Base-by-base conservation (phyloP, 2,113 vertebrate genomes). In the Okapia johnstoni region DNA sequence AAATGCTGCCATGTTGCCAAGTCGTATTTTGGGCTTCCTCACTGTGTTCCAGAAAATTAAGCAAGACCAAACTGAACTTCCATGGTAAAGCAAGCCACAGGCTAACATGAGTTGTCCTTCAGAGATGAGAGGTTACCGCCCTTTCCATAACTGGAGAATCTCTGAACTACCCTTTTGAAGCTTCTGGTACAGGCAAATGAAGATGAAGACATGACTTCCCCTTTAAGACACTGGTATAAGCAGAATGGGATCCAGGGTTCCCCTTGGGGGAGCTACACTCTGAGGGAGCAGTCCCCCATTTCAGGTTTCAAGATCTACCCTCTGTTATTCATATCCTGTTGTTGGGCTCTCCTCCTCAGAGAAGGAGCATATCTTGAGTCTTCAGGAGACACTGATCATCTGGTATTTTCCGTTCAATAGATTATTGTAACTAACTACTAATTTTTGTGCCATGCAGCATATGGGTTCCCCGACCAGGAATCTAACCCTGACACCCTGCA, bases 11-110 rank as follows among this genome's bases (percentile, higher is more conserved):
- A 98, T 80, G 77, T 30, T 80, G 79, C 79, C 79, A 81, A 98
- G 96, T 93, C 80, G 36, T 95, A 97, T 97, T 98, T 97, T 94
- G 90, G 93, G 83, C 91, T 93, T 85, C 66, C 60, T 85, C 84
- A 87, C 92, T 73, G 92, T 96, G 96, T 95, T 97, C 97, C 96
- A 90, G 94, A 96, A 98, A 98, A 97, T 97, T 96, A 97, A 98
- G 97, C 97, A 97, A 97, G 97, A 97, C 98, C 90, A 33, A 97
- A 98, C 96, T 98, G 96, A 97, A 98, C 96, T 98, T 98, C 94
- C 88, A 13, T 93, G 66, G 87, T 92, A 98, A 98, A 97, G 96
- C 93, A 97, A 97, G 97, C 96, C 98, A 98, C 97, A 98, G 98
- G 97, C 98, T 97, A 98, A 98, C 97, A 95, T 10, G 48, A 92